These are phyloP conservation scores for Cephus nigrinus DNA, from an alignment of 2,888 invertebrate species.

Conservation along the genomic window DNA sequence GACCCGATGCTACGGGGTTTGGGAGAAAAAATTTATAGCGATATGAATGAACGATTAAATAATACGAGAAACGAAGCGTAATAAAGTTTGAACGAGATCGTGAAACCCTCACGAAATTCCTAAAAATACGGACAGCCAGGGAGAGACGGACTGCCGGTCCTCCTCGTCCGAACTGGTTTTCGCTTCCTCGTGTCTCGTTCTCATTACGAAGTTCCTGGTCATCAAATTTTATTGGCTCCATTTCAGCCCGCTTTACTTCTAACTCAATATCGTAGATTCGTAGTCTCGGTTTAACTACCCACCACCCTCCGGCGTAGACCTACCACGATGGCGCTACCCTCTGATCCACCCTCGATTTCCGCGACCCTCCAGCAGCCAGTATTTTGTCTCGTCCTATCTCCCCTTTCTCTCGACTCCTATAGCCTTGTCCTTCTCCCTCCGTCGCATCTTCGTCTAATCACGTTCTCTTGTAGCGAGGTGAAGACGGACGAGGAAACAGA, in stretches of 20 bases:
- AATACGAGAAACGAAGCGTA: background rate
- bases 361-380: background rate
- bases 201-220: conserved; percentile 63
- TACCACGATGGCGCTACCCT: background rate
- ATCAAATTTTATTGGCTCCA: conserved; percentile 65
- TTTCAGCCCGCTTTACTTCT: conserved; percentile 53
- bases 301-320: conserved; percentile 12
- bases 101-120: background rate
- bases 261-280: conserved; percentile 62
- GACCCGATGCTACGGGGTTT: background rate
- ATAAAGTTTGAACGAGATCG: background rate
- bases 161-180: background rate
- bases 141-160: background rate
- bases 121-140: background rate
- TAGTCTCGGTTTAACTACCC: conserved; percentile 56
- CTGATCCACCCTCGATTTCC: background rate
- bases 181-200: conserved; percentile 47
- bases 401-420: conserved; percentile 26
- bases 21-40: background rate
- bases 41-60: background rate
- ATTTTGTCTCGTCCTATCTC: conserved; percentile 15
- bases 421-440: background rate
- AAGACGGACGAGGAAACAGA: background rate
- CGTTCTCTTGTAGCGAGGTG: background rate
- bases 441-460: conserved; percentile 3